These are phyloP conservation scores for Bombus confusus DNA, from an alignment of 1,140 invertebrate genomes.

Conservation along the genomic window DNA sequence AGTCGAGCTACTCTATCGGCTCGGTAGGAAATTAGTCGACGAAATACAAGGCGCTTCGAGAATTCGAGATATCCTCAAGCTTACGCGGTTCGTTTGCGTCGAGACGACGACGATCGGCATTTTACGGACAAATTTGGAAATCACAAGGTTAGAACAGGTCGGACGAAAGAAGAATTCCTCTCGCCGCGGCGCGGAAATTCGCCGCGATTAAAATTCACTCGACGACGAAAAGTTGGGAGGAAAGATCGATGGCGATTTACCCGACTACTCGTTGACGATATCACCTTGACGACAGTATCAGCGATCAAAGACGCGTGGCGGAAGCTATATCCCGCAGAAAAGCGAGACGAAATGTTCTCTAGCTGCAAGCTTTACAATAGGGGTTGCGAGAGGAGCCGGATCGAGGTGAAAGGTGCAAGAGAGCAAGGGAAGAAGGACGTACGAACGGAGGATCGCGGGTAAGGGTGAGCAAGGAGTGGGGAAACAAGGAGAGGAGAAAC, in stretches of 20 bases:
- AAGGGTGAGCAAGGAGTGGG: conserved; percentile 27
- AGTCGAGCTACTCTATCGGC: too few relatives aligned
- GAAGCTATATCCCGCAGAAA: conserved; percentile 23
- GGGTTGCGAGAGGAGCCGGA: neutral
- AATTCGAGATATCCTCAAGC: neutral
- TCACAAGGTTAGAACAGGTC: too few relatives aligned
- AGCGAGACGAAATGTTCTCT: conserved; percentile 47
- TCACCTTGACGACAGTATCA: conserved; percentile 39
- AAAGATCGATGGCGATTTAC: neutral
- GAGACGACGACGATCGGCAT: too few relatives aligned
- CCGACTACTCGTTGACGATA: neutral
- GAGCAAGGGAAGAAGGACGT: conserved; percentile 17
- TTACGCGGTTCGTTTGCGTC: too few relatives aligned
- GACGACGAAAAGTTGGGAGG: neutral
- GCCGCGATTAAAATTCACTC: too few relatives aligned
- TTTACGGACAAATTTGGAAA: too few relatives aligned
- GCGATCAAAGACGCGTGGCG: conserved; percentile 25
- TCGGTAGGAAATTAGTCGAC: neutral
- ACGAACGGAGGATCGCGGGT: conserved; percentile 53
- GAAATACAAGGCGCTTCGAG: neutral
- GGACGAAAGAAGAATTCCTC: too few relatives aligned
- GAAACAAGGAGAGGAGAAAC: conserved; percentile 58
- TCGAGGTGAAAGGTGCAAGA: conserved; percentile 7
- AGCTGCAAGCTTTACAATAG: conserved; percentile 44
- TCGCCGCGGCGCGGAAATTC: too few relatives aligned